Evolutionary conservation across 1,140 invertebrate genomes (phyloP).

Genomic region (Rhagoletis pomonella): DNA sequence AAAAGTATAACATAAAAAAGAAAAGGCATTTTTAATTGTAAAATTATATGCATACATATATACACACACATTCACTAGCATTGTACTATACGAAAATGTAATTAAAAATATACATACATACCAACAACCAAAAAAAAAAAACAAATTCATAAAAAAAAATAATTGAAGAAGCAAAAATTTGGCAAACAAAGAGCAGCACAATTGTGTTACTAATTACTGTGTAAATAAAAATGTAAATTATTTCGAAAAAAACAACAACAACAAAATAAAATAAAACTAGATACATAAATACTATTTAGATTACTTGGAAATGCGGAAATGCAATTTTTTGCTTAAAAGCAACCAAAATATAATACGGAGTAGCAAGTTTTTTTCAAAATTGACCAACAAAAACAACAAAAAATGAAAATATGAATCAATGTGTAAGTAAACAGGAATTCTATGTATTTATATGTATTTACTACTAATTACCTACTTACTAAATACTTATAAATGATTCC

Average conservation of each 20-base stretch:
- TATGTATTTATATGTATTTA: constrained; percentile 41
- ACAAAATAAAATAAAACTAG: not conserved
- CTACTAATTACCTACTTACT: constrained; percentile 34
- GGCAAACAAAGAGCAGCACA: not conserved
- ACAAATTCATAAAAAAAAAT: not conserved
- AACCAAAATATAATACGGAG: not conserved
- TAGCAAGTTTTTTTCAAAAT: not conserved
- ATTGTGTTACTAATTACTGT: constrained; percentile 16
- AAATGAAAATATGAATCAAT: constrained; percentile 25
- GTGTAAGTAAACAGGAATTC: constrained; percentile 8
- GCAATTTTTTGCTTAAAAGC: constrained; percentile 4
- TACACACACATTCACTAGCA: not conserved
- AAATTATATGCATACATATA: constrained; percentile 17
- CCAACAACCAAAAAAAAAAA: not conserved
- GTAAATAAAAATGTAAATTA: constrained; percentile 43
- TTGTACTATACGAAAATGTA: constrained; percentile 15
- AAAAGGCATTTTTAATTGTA: not conserved
- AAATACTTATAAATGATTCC: constrained; percentile 15
- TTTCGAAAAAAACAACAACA: not conserved
- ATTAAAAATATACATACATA: not conserved
- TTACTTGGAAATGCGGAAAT: not conserved
- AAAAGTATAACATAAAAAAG: not conserved
- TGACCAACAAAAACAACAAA: not conserved
- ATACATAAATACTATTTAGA: not conserved
- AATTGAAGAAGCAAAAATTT: not conserved